These are phyloP conservation scores for Thamnophis sirtalis DNA, from an alignment of 2,113 vertebrate species.

Conservation along the genomic window DNA sequence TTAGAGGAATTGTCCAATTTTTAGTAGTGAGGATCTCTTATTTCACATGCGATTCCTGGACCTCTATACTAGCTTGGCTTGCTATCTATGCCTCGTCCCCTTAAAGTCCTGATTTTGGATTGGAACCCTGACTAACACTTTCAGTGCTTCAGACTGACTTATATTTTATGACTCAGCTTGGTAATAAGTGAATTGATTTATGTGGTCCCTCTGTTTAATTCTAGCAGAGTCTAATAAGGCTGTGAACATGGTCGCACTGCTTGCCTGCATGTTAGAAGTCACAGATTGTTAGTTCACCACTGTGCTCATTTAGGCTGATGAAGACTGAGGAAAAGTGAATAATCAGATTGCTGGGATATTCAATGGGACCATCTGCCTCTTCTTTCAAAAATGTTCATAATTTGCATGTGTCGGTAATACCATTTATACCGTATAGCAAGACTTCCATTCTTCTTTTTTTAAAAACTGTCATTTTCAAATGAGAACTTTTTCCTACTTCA, in stretches of 20 bases:
- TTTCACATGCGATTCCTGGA: neutral
- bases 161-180: neutral
- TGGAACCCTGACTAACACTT: neutral
- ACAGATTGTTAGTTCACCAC: slow-evolving; percentile 3
- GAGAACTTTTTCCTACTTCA: neutral
- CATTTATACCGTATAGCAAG: neutral
- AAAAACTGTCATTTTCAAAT: neutral
- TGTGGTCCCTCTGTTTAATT: neutral
- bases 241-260: neutral
- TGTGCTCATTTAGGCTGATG: slow-evolving; percentile 22
- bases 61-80: neutral
- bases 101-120: neutral
- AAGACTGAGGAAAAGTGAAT: slow-evolving; percentile 32
- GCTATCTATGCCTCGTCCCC: neutral
- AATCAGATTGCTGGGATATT: neutral
- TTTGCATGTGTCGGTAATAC: neutral
- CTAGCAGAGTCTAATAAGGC: neutral
- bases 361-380: slow-evolving; percentile 22
- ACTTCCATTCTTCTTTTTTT: neutral
- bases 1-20: neutral
- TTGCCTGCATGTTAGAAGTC: slow-evolving; percentile 4
- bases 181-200: neutral
- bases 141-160: neutral
- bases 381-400: slow-evolving; percentile 12
- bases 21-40: neutral